Percentiles rank a stretch among this genome's conserved stretches.
Evolutionary conservation across 2,888 invertebrate species (phyloP).

Genomic region (Callyntrura guangdongensis): DNA sequence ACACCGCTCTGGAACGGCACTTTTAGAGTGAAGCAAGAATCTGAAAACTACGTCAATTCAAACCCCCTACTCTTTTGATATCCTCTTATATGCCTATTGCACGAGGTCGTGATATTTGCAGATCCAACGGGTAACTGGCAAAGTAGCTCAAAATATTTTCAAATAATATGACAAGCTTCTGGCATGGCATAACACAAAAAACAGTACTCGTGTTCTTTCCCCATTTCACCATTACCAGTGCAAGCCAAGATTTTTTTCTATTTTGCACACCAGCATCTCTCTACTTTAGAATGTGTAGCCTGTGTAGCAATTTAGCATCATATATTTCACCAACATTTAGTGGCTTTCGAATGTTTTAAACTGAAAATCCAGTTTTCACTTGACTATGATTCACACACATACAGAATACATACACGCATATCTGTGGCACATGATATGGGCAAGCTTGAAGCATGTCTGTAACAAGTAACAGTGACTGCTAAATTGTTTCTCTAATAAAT

Average conservation of each 20-base stretch:
- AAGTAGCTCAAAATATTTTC: constrained; percentile 61
- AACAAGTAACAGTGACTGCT: background rate
- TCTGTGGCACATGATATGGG: too few relatives aligned
- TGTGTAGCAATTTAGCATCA: too few relatives aligned
- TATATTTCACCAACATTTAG: background rate
- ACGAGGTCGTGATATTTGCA: constrained; percentile 76
- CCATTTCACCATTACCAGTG: constrained; percentile 23
- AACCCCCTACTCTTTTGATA: background rate
- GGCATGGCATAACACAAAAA: constrained; percentile 61
- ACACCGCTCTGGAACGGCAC: background rate
- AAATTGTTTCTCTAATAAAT: background rate
- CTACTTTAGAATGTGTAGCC: too few relatives aligned
- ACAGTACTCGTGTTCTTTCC: constrained; percentile 12
- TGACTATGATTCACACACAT: constrained; percentile 7
- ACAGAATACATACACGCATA: too few relatives aligned
- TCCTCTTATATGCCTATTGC: constrained; percentile 30
- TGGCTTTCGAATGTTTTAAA: background rate
- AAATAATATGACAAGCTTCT: constrained; percentile 71
- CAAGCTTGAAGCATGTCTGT: too few relatives aligned
- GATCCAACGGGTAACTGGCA: constrained; percentile 66
- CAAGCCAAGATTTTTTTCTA: constrained; percentile 47
- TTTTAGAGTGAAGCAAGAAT: too few relatives aligned
- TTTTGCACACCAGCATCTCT: constrained; percentile 28
- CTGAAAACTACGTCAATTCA: too few relatives aligned
- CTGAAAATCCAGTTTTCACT: constrained; percentile 57